A percentile compares a stretch with the other conserved stretches of the same genome.
phyloP scores from a whole-genome alignment of 2,797 vertebrate species.

The Uromys caudimaculatus region DNA sequence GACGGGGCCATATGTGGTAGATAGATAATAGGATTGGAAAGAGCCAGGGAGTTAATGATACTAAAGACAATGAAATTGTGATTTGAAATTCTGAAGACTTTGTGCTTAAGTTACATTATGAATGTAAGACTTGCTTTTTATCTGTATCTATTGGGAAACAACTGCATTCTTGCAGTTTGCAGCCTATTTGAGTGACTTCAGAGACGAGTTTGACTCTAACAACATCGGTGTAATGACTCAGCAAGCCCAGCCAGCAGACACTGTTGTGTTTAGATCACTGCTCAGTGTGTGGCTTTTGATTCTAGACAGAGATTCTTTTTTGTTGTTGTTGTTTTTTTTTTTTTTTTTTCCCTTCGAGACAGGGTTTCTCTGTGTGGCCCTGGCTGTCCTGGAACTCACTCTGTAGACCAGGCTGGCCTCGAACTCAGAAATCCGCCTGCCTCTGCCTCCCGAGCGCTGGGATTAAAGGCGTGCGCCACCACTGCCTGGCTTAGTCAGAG shows the following conservation, averaged over 20 bases:
- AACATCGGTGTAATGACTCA: conserved; percentile 47
- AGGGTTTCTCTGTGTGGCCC: no score
- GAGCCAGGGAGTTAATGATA: conserved; percentile 63
- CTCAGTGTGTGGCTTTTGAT: conserved; percentile 30
- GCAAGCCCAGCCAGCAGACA: background rate
- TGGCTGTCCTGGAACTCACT: no score
- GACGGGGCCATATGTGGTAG: background rate
- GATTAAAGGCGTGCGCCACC: no score
- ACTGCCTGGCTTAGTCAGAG: no score
- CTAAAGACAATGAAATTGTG: conserved; percentile 77
- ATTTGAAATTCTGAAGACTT: conserved; percentile 75
- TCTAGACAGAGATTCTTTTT: conserved; percentile 53
- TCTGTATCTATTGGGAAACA: conserved; percentile 63
- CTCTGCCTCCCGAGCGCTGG: no score
- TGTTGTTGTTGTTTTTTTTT: no score
- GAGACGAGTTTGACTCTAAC: conserved; percentile 45
- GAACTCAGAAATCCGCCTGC: no score
- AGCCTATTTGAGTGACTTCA: conserved; percentile 49
- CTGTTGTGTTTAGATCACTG: background rate
- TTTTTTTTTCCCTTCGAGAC: no score
- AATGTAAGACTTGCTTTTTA: conserved; percentile 75
- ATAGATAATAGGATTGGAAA: conserved; percentile 40
- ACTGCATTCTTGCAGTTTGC: conserved; percentile 53
- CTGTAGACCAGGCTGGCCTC: no score
- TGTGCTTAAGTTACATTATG: conserved; percentile 81